Evolutionary conservation across 2,797 vertebrate species (phyloP), one percentile per base, ranked within the genome.

Genomic region (Phaenicophaeus curvirostris): DNA sequence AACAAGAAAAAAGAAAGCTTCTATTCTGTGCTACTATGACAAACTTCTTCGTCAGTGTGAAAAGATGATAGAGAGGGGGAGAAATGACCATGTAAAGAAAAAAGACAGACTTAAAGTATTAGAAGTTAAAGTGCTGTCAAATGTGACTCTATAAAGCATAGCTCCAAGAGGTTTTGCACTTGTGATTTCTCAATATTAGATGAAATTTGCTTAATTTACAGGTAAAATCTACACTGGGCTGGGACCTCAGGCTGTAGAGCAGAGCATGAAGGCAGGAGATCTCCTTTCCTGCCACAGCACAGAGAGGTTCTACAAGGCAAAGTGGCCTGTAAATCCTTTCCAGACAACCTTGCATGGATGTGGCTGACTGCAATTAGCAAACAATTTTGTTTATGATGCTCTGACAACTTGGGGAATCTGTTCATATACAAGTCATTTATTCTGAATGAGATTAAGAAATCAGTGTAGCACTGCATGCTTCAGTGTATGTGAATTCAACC

Each of bases 401-500:
- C 65, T 92, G 92, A 85, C 93, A 93, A 93, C 90, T 82, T 77
- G 78, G 77, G 63, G 81, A 93, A 92, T 95, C 92, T 95, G 69
- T 90, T 96, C 93, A 87, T 94, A 95, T 94, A 94, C 72, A 96
- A 95, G 78, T 42, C 68, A 90, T 94, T 95, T 95, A 94, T 95
- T 94, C 86, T 90, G 75, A 96, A 95, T 94, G 90, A 96, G 93
- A 95, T 96, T 92, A 96, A 94, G 93, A 94, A 95, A 96, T 94
- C 88, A 90, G 81, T 80, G 85, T 93, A 92, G 86, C 84, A 85
- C 86, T 51, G 72, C 33, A 7, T 77, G 90, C 84, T 95, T 94
- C 86, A 87, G 75, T 30, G 72, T 95, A 76, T 87, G 92, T 87
- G 93, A 95, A 90, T 93, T 87, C 93, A 90, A 42, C 95, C 93